Conservation (phyloP, 1,140 invertebrate genomes). For the Lucilia cuprina region DNA sequence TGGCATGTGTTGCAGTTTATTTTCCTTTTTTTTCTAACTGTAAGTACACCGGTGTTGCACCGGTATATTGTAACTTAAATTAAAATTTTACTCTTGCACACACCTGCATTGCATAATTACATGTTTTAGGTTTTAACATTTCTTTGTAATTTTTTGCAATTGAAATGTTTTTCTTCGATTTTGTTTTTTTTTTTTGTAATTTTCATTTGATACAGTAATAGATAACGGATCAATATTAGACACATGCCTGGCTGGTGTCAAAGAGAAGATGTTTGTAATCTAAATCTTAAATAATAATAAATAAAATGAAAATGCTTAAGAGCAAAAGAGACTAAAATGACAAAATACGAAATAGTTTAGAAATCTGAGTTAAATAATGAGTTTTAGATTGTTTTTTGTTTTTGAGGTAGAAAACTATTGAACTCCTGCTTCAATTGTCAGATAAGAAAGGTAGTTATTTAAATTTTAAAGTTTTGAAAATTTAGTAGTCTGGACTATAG, state of each 20-base stretch:
- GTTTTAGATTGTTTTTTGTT: not conserved
- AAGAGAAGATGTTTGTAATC: slow-evolving; percentile 13
- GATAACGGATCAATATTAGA: slow-evolving; percentile 2
- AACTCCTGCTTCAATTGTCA: slow-evolving; percentile 5
- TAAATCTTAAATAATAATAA: not conserved
- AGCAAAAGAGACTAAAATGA: not conserved
- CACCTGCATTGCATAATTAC: slow-evolving; percentile 31
- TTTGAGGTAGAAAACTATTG: not conserved
- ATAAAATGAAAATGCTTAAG: not conserved
- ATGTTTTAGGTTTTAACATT: not conserved
- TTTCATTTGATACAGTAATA: not conserved
- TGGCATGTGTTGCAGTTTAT: not conserved
- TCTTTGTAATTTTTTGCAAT: slow-evolving; percentile 3
- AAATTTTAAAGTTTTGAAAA: not conserved
- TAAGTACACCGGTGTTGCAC: not conserved
- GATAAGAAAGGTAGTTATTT: not conserved
- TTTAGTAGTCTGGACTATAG: too few species aligned
- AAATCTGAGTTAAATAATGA: not conserved
- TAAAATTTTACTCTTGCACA: not conserved
- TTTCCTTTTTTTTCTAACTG: not conserved
- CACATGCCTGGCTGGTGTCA: slow-evolving; percentile 27
- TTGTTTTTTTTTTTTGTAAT: not conserved
- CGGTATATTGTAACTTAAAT: not conserved
- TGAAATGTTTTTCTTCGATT: not conserved
- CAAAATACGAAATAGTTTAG: slow-evolving; percentile 19